Evolutionary conservation across 1,140 invertebrate species (phyloP), one percentile per base, ranked within the genome.

Genomic region (Aphaenogaster ashmeadi): DNA sequence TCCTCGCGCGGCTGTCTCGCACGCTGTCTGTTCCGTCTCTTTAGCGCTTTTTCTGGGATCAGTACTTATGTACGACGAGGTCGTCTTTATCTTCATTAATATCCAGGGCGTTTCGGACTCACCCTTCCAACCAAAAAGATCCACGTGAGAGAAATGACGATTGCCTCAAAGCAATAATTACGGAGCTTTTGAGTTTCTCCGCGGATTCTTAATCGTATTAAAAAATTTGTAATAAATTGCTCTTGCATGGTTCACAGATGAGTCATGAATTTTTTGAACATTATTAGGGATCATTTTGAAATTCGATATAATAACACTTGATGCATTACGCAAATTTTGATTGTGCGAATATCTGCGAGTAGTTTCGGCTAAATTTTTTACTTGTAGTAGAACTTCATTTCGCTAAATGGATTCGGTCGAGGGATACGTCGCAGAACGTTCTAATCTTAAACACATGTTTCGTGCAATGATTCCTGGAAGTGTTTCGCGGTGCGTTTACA

Each of bases 361-460:
- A 47, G 5, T 5, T 69, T 69, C 2, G 21, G 15, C 5, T 60
- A 74, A 60, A 47, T 33, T 15, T 15, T 74, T 83, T 21, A 27
- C 13, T 66, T 44, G 5, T 56, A 15, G 11, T n/a, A 58, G 11
- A 75, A 36, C 3, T 75, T 60, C 38, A 74, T 58, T 84, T 75
- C 41, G 41, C 13, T 47, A 21, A 84, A 50, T 60, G 41, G 54
- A 75, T 60, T 72, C 41, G 52, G 79, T 21, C 15, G 54, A 47
- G 18, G 54, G 18, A 52, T 52, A 27, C 52, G 36, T 79, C 33
- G 64, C 38, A 9, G 38, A 86, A 66, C 36, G 86, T 84, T 85
- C 84, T 91, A 91, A 91, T 91, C 90, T 90, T 91, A 88, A 91
- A 91, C 90, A 91, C 80, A 83, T 91, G 89, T 91, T 84, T 91